A percentile compares a stretch with the other conserved stretches of the same genome.
phyloP scores from a whole-genome alignment of 2,797 vertebrate species.

The Coreius guichenoti region DNA sequence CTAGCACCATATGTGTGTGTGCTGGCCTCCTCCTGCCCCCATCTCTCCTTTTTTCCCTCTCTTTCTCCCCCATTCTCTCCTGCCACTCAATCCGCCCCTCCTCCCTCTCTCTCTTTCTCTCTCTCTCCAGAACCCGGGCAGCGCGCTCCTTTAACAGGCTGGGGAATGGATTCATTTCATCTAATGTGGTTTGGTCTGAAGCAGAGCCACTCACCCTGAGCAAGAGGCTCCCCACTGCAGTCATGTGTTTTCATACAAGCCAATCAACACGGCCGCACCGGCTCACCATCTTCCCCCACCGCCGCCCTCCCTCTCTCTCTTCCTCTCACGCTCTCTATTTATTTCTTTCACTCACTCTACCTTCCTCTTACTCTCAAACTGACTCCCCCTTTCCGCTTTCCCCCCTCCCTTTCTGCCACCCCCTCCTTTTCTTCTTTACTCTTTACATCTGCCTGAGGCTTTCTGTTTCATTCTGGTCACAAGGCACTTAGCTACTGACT shows the following conservation, averaged over 20 bases:
- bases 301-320: slow-evolving; percentile 44
- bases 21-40: slow-evolving; percentile 59
- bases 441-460: slow-evolving; percentile 60
- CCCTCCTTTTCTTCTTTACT: slow-evolving; percentile 67
- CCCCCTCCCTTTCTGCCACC: slow-evolving; percentile 62
- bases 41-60: slow-evolving; percentile 64
- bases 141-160: slow-evolving; percentile 82
- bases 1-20: slow-evolving; percentile 49
- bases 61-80: slow-evolving; percentile 55
- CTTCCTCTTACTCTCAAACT: slow-evolving; percentile 52
- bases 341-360: slow-evolving; percentile 57
- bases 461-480: slow-evolving; percentile 58
- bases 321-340: slow-evolving; percentile 49
- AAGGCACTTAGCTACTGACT: slow-evolving; percentile 44
- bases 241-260: slow-evolving; percentile 86
- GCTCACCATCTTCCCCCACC: slow-evolving; percentile 69
- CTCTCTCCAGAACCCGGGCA: slow-evolving; percentile 72
- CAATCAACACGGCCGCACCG: slow-evolving; percentile 82
- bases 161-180: slow-evolving; percentile 84
- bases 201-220: slow-evolving; percentile 78
- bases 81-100: slow-evolving; percentile 57
- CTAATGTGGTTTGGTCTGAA: slow-evolving; percentile 85
- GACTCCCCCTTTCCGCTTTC: slow-evolving; percentile 30
- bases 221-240: slow-evolving; percentile 74
- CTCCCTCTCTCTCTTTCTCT: slow-evolving; percentile 55